Evolutionary conservation across 2,797 vertebrate species (phyloP).

Genomic region (Cryptoblepharus egeriae): DNA sequence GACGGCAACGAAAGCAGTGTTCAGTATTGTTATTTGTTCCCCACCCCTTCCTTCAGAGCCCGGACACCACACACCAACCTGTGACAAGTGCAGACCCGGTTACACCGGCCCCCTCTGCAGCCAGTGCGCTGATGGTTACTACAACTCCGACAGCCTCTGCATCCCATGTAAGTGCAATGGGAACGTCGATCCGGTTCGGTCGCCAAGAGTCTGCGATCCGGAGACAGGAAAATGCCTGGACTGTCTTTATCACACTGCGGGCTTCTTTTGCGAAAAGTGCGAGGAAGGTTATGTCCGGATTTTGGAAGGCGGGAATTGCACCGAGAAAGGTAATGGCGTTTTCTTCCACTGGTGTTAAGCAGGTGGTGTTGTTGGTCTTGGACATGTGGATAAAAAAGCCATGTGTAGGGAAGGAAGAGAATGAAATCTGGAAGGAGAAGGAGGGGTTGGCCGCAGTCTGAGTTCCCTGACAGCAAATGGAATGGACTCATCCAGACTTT

Average conservation of each 20-base stretch:
- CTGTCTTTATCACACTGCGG: conserved; percentile 86
- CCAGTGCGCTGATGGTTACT: conserved; percentile 83
- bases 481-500: too few species aligned
- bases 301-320: conserved; percentile 82
- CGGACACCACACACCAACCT: conserved; percentile 72
- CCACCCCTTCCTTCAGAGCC: conserved; percentile 72
- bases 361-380: too few species aligned
- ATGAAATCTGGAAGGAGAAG: too few species aligned
- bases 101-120: conserved; percentile 84
- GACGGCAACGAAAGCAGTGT: background rate
- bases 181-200: conserved; percentile 82
- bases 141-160: conserved; percentile 83
- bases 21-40: conserved; percentile 31
- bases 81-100: conserved; percentile 82
- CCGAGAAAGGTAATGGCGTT: conserved; percentile 78
- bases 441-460: too few species aligned
- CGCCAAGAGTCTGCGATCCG: conserved; percentile 80
- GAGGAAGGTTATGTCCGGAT: conserved; percentile 81
- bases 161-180: conserved; percentile 85
- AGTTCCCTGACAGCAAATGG: too few species aligned
- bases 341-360: rapidly evolving
- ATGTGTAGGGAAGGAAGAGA: too few species aligned
- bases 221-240: conserved; percentile 86
- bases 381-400: too few species aligned
- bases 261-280: conserved; percentile 85